Conservation (phyloP, 2,113 vertebrate species). For the Oostethus manadensis region DNA sequence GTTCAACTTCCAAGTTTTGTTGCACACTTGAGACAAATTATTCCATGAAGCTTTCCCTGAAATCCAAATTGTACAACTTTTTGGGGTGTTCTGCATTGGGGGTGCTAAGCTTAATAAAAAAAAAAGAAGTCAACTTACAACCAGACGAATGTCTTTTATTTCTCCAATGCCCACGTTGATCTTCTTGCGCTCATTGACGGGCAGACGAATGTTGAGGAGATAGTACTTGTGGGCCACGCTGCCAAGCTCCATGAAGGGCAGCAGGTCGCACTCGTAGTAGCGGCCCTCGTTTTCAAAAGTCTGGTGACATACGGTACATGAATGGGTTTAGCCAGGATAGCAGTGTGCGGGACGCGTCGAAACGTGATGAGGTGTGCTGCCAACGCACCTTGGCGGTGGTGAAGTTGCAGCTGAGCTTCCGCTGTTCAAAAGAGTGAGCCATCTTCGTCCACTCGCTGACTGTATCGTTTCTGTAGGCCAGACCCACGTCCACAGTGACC, state of each 20-base stretch:
- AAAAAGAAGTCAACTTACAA: conserved; percentile 73
- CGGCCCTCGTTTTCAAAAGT: conserved; percentile 84
- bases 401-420: conserved; percentile 89
- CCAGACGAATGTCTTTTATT: conserved; percentile 88
- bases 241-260: conserved; percentile 95
- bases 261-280: conserved; percentile 86
- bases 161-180: conserved; percentile 92
- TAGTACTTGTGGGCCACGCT: conserved; percentile 94
- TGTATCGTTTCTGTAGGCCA: conserved; percentile 85
- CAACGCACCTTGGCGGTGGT: conserved; percentile 78
- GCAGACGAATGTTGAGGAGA: conserved; percentile 92
- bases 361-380: not conserved
- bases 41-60: no score
- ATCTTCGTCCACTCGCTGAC: conserved; percentile 85
- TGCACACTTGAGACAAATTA: no score
- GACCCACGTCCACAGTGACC: conserved; percentile 82
- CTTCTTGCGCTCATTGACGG: conserved; percentile 86
- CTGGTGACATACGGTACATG: conserved; percentile 51
- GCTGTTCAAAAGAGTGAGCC: conserved; percentile 83
- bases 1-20: no score
- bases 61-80: no score
- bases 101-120: no score
- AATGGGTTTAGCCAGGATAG: not conserved
- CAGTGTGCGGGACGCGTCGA: not conserved
- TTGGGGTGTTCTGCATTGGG: no score